Percentiles rank a stretch among this genome's conserved stretches.
These are phyloP conservation scores for Astur gentilis DNA, from an alignment of 2,113 vertebrate genomes.

Conservation along the genomic window DNA sequence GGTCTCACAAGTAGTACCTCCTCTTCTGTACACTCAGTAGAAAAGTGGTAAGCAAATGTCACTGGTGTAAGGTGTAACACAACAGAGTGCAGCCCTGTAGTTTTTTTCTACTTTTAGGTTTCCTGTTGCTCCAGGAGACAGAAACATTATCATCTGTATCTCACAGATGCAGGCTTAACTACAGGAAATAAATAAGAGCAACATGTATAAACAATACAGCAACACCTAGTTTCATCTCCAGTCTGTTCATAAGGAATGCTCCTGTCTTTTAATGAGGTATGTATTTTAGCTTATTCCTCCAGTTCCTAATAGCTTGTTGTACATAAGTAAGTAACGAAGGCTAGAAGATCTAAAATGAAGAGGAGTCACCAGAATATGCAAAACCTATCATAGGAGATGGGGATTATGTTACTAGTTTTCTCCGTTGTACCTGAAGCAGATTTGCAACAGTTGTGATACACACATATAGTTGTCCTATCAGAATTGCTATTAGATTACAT, in stretches of 20 bases:
- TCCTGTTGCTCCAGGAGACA: neutral
- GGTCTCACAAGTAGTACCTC: neutral
- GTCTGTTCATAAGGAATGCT: neutral
- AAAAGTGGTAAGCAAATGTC: neutral
- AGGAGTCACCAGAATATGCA: neutral
- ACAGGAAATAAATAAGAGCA: neutral
- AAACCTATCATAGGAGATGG: neutral
- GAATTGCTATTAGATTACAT: neutral
- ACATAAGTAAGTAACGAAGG: neutral
- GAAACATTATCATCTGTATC: neutral
- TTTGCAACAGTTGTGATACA: neutral
- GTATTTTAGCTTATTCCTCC: neutral
- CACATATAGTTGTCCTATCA: neutral
- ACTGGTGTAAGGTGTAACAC: neutral
- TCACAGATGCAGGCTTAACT: neutral
- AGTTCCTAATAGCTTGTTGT: neutral
- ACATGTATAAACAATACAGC: neutral
- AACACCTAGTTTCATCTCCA: neutral
- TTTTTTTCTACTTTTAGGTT: neutral
- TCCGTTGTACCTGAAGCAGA: neutral
- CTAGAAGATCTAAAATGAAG: neutral
- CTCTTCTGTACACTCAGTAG: neutral
- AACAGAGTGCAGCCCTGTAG: neutral
- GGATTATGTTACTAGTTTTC: neutral
- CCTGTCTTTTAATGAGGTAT: neutral